phyloP scores from a whole-genome alignment of 2,113 vertebrate genomes.

The Hyperopisus bebe region DNA sequence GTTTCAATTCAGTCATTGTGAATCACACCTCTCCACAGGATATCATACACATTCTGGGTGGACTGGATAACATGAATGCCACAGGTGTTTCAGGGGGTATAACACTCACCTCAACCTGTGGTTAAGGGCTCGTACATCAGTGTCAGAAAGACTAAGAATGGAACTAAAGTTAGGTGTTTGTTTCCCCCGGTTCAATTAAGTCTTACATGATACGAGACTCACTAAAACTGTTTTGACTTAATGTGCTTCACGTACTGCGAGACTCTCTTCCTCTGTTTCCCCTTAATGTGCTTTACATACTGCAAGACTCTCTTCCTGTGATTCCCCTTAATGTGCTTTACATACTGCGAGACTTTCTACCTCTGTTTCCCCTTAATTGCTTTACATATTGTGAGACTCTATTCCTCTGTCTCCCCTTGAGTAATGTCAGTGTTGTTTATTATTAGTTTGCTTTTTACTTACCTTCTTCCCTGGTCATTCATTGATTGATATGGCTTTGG shows the following conservation, averaged over 20 bases:
- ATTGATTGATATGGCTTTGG: neutral
- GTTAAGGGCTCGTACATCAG: neutral
- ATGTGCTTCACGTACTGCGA: too few relatives aligned
- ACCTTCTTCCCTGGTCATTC: neutral
- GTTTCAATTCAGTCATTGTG: neutral
- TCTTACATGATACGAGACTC: neutral
- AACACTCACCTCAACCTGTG: neutral
- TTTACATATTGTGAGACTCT: neutral
- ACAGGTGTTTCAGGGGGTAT: neutral
- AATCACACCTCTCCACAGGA: neutral
- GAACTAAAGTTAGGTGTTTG: neutral
- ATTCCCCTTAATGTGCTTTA: too few relatives aligned
- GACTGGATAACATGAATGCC: neutral
- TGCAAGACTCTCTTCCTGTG: neutral
- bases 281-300: too few relatives aligned
- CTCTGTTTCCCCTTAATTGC: neutral
- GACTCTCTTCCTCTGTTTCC: too few relatives aligned
- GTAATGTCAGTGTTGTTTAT: neutral
- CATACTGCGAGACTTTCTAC: too few relatives aligned
- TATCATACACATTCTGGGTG: neutral
- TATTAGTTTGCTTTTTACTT: neutral
- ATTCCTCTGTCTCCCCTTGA: neutral
- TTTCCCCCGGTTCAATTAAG: neutral
- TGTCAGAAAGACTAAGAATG: neutral
- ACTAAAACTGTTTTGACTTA: neutral